phyloP scores from a whole-genome alignment of 1,140 invertebrate genomes.

The Tyrophagus putrescentiae region DNA sequence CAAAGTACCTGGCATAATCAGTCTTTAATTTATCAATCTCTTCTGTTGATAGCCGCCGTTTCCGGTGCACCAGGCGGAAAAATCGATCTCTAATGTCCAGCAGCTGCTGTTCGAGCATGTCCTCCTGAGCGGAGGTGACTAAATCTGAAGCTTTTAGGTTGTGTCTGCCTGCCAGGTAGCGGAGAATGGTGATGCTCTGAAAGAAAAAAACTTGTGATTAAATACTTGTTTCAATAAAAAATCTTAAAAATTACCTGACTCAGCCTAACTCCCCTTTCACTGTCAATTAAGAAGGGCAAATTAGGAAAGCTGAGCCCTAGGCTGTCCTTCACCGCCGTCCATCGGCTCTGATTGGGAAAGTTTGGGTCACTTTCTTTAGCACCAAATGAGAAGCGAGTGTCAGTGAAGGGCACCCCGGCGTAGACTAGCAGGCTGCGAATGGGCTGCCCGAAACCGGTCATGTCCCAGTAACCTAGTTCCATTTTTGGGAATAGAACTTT shows the following conservation, averaged over 20 bases:
- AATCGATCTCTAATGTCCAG: slow-evolving; percentile 36
- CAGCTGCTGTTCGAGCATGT: slow-evolving; percentile 36
- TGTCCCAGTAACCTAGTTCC: slow-evolving; percentile 25
- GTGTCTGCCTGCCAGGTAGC: slow-evolving; percentile 35
- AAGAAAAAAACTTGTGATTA: too few species aligned
- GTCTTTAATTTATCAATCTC: too few species aligned
- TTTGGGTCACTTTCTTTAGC: background rate
- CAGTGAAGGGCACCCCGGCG: slow-evolving; percentile 23
- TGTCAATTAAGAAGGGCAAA: slow-evolving; percentile 29
- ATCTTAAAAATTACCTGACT: too few species aligned
- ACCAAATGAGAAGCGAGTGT: slow-evolving; percentile 20
- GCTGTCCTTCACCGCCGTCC: slow-evolving; percentile 30
- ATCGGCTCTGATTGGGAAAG: slow-evolving; percentile 12
- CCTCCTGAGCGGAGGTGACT: slow-evolving; percentile 34
- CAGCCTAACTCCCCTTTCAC: slow-evolving; percentile 27
- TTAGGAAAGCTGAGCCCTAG: slow-evolving; percentile 33
- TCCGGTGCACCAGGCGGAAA: too few species aligned
- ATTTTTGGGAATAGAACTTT: too few species aligned
- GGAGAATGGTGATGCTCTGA: slow-evolving; percentile 39
- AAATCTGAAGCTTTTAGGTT: slow-evolving; percentile 31
- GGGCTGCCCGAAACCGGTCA: slow-evolving; percentile 23
- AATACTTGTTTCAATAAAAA: background rate
- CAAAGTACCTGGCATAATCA: too few species aligned
- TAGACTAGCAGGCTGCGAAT: slow-evolving; percentile 24
- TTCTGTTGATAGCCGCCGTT: too few species aligned